These are phyloP conservation scores for Mesaphorura yosii DNA, from an alignment of 1,140 invertebrate species.

Conservation along the genomic window DNA sequence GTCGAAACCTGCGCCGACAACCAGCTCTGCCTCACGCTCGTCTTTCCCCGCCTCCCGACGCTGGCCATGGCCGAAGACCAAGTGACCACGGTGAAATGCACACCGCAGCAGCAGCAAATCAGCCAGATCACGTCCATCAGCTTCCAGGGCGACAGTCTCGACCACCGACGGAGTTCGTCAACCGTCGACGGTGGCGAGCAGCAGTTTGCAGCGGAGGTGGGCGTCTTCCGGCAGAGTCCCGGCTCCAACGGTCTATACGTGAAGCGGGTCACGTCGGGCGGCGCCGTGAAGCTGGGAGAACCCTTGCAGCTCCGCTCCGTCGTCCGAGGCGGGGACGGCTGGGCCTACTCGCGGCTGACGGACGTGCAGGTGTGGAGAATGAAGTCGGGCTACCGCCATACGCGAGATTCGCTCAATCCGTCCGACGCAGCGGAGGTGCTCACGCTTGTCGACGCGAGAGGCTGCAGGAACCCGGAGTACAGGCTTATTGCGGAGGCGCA, in stretches of 20 bases:
- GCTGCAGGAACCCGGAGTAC: conserved; percentile 28
- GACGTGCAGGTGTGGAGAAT: conserved; percentile 32
- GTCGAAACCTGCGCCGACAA: conserved; percentile 28
- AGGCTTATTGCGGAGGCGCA: conserved; percentile 24
- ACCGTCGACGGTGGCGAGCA: conserved; percentile 29
- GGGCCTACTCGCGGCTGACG: conserved; percentile 22
- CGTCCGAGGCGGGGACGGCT: conserved; percentile 28
- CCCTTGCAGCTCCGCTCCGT: conserved; percentile 27
- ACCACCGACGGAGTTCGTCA: conserved; percentile 21
- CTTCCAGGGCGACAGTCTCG: conserved; percentile 27
- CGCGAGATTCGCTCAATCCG: conserved; percentile 24
- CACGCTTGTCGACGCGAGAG: conserved; percentile 25
- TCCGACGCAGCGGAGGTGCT: conserved; percentile 30
- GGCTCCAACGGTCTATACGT: conserved; percentile 27
- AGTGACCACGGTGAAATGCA: conserved; percentile 30
- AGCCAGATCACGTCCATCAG: conserved; percentile 23
- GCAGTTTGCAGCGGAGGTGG: conserved; percentile 31
- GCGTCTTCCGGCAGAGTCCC: conserved; percentile 29
- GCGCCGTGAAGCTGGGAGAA: conserved; percentile 29
- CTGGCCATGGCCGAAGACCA: conserved; percentile 29
- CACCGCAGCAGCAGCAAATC: conserved; percentile 24
- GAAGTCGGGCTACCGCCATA: conserved; percentile 14
- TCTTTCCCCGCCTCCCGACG: conserved; percentile 27
- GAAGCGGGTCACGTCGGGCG: conserved; percentile 28
- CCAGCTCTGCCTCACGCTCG: conserved; percentile 29